Base-by-base conservation (phyloP, 2,797 vertebrate species). In the Enteromius fasciolatus region DNA sequence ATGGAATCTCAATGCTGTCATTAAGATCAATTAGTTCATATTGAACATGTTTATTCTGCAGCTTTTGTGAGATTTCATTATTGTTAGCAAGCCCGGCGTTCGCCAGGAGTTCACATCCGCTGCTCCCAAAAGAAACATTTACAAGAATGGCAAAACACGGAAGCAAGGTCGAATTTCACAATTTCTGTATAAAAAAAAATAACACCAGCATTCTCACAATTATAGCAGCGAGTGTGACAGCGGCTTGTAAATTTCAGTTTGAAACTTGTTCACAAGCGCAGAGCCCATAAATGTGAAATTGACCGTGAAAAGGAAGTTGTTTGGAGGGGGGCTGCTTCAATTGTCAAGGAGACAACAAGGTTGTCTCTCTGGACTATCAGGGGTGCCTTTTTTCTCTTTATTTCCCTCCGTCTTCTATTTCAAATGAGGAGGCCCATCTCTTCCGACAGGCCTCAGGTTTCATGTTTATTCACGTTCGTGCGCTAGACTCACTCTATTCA, bases 81-180 rank as follows among this genome's bases (percentile, higher is more conserved):
- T 63, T 1, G 1, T 36, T 33, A 25, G 28, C 15, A 54, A 67
- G 12, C 31, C 44, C 63, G 25, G 23, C 20, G 28, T 28, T 48
- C 3, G 5, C 39, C 31, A 46, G 48, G 41, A 10, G 5, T n/a
- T 73, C 15, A 11, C 66, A 68, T 57, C 44, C 52, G 15, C 69
- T 39, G 36, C 59, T 82, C n/a, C 46, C 46, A 17, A 28, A 48
- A 41, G 31, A 64, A 67, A 57, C 61, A 52, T 64, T 81, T 64
- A 74, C 72, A 76, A 54, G 72, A 76, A n/a, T 52, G 33, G 80
- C 54, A 73, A 70, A 67, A 48, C 69, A 25, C 17, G 86, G 87
- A 88, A 89, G 87, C 91, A 94, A 95, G 93, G 93, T 95, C 92
- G 92, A 91, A 93, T 93, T 95, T 94, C 92, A 94, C 93, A 90